Evolutionary conservation across 1,140 invertebrate genomes (phyloP).

Genomic region (Aphidius gifuensis): DNA sequence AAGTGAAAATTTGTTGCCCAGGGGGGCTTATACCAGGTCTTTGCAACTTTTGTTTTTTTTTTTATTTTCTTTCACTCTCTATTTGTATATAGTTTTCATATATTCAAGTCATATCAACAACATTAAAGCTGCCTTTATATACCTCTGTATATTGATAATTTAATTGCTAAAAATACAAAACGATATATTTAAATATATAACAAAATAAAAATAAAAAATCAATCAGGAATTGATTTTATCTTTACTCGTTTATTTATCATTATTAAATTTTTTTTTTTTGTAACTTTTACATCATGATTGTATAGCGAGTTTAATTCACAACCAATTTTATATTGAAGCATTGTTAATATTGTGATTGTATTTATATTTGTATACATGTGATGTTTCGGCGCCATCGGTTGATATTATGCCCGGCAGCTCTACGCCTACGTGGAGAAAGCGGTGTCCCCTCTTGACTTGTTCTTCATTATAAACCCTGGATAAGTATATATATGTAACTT

Average conservation of each 20-base stretch:
- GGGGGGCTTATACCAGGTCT: conserved; percentile 1
- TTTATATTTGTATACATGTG: too few relatives aligned
- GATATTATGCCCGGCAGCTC: conserved; percentile 2
- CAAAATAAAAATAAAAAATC: too few relatives aligned
- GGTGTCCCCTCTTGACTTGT: conserved; percentile 6
- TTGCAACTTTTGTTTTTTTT: conserved; percentile 7
- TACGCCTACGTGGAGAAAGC: conserved; percentile 26
- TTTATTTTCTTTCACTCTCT: neutral
- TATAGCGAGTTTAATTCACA: too few relatives aligned
- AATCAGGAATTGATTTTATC: too few relatives aligned
- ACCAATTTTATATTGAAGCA: too few relatives aligned
- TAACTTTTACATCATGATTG: too few relatives aligned
- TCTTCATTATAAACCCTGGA: conserved; percentile 19
- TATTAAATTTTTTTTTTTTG: too few relatives aligned
- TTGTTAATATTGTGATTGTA: too few relatives aligned
- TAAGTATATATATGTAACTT: conserved; percentile 10
- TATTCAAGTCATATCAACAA: too few relatives aligned
- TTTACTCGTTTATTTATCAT: too few relatives aligned
- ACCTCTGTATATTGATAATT: conserved; percentile 6
- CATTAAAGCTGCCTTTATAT: neutral
- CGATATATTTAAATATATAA: neutral
- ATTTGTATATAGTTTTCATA: neutral
- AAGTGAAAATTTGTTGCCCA: conserved; percentile 9
- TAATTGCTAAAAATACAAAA: conserved; percentile 15
- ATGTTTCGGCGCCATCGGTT: conserved; percentile 1